A percentile compares a stretch with the other conserved stretches of the same genome.
These are phyloP conservation scores for Oryzias woworae DNA, from an alignment of 2,113 vertebrate genomes.

Conservation along the genomic window DNA sequence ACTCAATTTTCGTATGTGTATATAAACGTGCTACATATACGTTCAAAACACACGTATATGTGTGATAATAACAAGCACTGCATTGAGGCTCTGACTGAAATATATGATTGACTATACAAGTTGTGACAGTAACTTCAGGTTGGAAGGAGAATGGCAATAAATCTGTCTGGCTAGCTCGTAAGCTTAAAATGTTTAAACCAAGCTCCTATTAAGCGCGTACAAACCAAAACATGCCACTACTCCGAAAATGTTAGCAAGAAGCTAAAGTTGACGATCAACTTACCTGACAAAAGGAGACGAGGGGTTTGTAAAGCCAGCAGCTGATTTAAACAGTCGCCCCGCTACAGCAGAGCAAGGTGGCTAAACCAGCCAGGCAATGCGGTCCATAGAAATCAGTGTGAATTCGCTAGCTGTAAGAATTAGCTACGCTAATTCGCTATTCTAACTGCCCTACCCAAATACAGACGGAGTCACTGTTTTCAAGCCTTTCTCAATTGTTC, in stretches of 20 bases:
- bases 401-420: constrained; percentile 34
- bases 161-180: constrained; percentile 20
- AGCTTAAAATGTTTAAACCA: constrained; percentile 25
- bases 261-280: constrained; percentile 37
- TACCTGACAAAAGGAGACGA: constrained; percentile 40
- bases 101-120: constrained; percentile 37
- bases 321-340: constrained; percentile 20
- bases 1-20: background rate
- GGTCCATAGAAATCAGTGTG: constrained; percentile 47
- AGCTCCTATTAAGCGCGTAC: constrained; percentile 3
- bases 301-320: background rate
- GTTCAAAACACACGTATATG: constrained; percentile 8
- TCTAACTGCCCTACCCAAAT: constrained; percentile 8
- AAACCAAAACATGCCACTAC: background rate
- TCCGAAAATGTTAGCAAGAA: constrained; percentile 17
- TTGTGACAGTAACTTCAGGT: constrained; percentile 59
- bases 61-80: background rate
- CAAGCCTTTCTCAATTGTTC: background rate
- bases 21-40: background rate
- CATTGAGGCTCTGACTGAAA: constrained; percentile 1
- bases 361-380: constrained; percentile 53
- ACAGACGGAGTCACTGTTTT: background rate
- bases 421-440: constrained; percentile 57
- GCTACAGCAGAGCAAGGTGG: constrained; percentile 10
- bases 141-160: constrained; percentile 1